Evolutionary conservation across 2,113 vertebrate genomes (phyloP).

Genomic region (Lamprologus ornatipinnis): DNA sequence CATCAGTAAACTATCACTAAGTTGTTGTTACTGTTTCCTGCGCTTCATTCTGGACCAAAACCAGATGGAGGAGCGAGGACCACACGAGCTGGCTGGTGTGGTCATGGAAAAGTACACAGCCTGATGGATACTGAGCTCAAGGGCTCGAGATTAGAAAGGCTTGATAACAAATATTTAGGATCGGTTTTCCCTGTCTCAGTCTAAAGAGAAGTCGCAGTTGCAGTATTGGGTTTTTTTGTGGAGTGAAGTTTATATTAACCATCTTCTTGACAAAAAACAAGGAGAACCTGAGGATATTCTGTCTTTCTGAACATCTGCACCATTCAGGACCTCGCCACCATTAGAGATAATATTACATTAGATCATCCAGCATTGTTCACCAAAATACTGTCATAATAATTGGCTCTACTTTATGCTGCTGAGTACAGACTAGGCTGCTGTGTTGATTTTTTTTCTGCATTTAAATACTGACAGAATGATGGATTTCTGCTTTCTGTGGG

Average conservation of each 20-base stretch:
- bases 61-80: background rate
- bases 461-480: background rate
- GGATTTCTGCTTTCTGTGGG: background rate
- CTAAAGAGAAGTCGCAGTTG: background rate
- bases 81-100: background rate
- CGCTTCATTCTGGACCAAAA: background rate
- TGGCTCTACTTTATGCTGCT: background rate
- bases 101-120: conserved; percentile 32
- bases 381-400: background rate
- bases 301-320: background rate
- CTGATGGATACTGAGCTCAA: background rate
- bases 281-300: background rate
- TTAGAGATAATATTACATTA: background rate
- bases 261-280: background rate
- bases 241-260: background rate
- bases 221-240: accelerated
- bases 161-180: conserved; percentile 3
- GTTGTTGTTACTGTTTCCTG: background rate
- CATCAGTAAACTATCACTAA: background rate
- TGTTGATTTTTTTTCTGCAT: background rate
- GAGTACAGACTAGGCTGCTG: background rate
- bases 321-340: background rate
- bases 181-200: background rate
- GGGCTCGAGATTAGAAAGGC: background rate
- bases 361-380: background rate